Conservation (phyloP, 2,797 vertebrate species). For the Delichon dasypus region DNA sequence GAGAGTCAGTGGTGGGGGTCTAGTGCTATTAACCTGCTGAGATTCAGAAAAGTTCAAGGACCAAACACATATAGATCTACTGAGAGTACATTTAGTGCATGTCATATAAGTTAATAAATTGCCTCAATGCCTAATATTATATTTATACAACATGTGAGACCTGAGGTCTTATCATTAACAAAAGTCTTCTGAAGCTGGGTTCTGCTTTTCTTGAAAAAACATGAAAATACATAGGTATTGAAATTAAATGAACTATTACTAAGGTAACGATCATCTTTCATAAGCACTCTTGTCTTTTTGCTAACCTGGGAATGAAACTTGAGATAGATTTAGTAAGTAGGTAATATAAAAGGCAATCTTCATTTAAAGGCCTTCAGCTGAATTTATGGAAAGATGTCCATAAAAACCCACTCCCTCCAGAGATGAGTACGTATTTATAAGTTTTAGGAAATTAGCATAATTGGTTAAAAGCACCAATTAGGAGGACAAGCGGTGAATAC, state of each 20-base stretch:
- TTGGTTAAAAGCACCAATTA: neutral
- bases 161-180: neutral
- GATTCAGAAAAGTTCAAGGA: neutral
- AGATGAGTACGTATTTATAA: neutral
- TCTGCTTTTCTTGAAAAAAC: neutral
- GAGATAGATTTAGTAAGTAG: neutral
- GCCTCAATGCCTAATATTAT: neutral
- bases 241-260: neutral
- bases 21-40: neutral
- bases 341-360: neutral
- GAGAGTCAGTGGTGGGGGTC: rapidly evolving
- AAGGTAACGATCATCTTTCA: neutral
- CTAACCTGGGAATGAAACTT: neutral
- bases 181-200: neutral
- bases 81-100: neutral
- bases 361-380: neutral
- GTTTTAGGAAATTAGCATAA: neutral
- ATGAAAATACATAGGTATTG: rapidly evolving
- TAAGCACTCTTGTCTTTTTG: neutral
- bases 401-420: neutral
- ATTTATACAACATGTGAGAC: neutral
- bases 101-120: neutral
- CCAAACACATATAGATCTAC: neutral
- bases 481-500: neutral
- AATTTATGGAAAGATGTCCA: neutral